These are phyloP conservation scores for silkworm (Bombyx mori) DNA, from an alignment of 1,140 invertebrate species.

Conservation along the genomic window DNA sequence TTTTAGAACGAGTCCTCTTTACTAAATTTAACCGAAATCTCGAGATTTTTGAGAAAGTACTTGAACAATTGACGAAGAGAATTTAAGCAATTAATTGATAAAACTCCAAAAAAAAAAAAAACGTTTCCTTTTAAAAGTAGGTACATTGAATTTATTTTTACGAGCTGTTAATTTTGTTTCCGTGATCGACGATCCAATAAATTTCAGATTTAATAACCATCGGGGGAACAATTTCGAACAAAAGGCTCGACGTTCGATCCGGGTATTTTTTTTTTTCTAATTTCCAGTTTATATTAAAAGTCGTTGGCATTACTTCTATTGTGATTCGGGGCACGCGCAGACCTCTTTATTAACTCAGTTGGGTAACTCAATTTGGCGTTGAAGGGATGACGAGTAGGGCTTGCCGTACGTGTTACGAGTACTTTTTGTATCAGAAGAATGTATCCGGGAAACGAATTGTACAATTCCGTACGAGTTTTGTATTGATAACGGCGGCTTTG, in stretches of 20 bases:
- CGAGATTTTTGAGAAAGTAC: too few species aligned
- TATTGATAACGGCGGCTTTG: slow-evolving; percentile 5
- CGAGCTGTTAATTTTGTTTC: too few species aligned
- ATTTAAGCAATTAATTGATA: too few species aligned
- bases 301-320: slow-evolving; percentile 27
- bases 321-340: slow-evolving; percentile 38
- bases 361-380: slow-evolving; percentile 54
- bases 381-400: slow-evolving; percentile 48
- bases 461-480: slow-evolving; percentile 5
- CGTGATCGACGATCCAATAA: slow-evolving; percentile 21
- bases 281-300: slow-evolving; percentile 28
- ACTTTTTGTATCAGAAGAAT: slow-evolving; percentile 25
- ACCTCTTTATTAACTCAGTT: slow-evolving; percentile 59
- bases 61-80: too few species aligned
- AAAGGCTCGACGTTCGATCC: slow-evolving; percentile 11
- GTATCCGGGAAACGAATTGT: slow-evolving; percentile 15
- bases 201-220: slow-evolving; percentile 28
- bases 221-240: slow-evolving; percentile 20
- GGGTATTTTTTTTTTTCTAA: slow-evolving; percentile 18
- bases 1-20: too few species aligned
- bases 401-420: slow-evolving; percentile 40
- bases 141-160: too few species aligned
- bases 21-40: too few species aligned
- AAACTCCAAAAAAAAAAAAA: too few species aligned
- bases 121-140: too few species aligned